Base-by-base conservation (phyloP, 1,140 invertebrate genomes). In the Eriosoma lanigerum region DNA sequence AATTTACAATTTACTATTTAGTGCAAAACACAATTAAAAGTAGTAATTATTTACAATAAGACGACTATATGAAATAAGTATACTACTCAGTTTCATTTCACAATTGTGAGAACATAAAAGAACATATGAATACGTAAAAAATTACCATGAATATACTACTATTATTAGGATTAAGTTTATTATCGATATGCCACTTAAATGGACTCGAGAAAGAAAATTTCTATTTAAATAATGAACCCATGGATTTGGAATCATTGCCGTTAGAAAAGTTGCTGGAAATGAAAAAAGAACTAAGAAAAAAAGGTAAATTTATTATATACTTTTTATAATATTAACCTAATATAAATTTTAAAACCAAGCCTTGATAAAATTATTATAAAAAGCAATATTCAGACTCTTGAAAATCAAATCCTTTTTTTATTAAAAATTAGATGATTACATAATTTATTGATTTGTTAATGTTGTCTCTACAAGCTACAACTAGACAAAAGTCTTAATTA, bases 171-270 rank as follows among this genome's bases (percentile, higher is more conserved):
- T 54, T 73, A 32, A 73, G 15, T 12, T 52, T 56, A 10, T 54
- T 50, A 4, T 12, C 52, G 0, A 17, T 73, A 12, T 73, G 70
- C 54, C 38, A 38, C 19, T 29, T 54, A 21, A 73, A 54, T 17
- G 70, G 70, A 3, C 24, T 17, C 26, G 21, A 48, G 15, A 13
- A 68, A 48, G 24, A 68, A 68, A 73, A 73, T 21, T 0, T 15
- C 0, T n/a, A 29, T 38, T 56, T 19, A 13, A 9, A 32, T 17
- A 52, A 24, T 54, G 50, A 2, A 73, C 4, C 8, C 32, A 21
- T 73, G 70, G 70, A 73, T 54, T 54, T 73, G 24, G 48, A 73
- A 73, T 24, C 70, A 73, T 32, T 73, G 26, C 70, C 70, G 1
- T 52, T 73, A 44, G 12, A 73, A 32, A 73, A 73, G 54, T 13